Percentiles rank a stretch among this genome's conserved stretches.
Conservation (phyloP, 2,888 invertebrate genomes). For the Protophormia terraenovae region DNA sequence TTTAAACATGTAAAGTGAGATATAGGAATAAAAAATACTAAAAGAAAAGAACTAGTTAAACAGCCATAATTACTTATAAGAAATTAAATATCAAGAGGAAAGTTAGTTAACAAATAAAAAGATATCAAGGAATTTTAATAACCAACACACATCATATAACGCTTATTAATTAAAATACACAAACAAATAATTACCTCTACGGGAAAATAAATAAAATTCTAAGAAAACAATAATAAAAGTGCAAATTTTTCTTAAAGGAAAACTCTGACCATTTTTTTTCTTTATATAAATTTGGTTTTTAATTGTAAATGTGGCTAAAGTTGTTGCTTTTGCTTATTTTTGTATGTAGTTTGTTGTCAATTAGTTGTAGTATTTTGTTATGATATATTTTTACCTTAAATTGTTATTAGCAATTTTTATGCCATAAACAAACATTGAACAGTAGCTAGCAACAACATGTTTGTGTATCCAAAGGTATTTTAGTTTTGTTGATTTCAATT, state of each 20-base stretch:
- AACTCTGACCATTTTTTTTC: background rate
- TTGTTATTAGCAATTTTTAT: slow-evolving; percentile 10
- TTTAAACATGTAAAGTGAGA: slow-evolving; percentile 45
- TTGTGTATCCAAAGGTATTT: slow-evolving; percentile 49
- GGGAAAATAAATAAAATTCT: slow-evolving; percentile 41
- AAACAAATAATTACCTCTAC: too few relatives aligned
- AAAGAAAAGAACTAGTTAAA: slow-evolving; percentile 55
- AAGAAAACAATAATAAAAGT: slow-evolving; percentile 44
- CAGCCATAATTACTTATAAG: slow-evolving; percentile 43
- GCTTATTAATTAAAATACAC: slow-evolving; percentile 62
- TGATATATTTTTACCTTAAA: slow-evolving; percentile 43
- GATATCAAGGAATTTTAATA: slow-evolving; percentile 65
- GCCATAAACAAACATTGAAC: slow-evolving; percentile 48
- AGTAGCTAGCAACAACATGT: slow-evolving; percentile 32
- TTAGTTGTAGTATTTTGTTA: slow-evolving; percentile 43
- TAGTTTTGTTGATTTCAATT: slow-evolving; percentile 63
- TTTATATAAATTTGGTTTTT: slow-evolving; percentile 51
- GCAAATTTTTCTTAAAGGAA: slow-evolving; percentile 34
- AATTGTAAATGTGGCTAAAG: too few relatives aligned
- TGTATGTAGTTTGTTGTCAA: slow-evolving; percentile 48
- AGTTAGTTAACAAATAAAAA: slow-evolving; percentile 28
- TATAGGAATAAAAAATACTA: slow-evolving; percentile 4
- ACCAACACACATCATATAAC: slow-evolving; percentile 65
- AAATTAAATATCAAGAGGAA: slow-evolving; percentile 13
- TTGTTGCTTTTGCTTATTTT: background rate